phyloP scores from a whole-genome alignment of 2,113 vertebrate species.

The Equus przewalskii region DNA sequence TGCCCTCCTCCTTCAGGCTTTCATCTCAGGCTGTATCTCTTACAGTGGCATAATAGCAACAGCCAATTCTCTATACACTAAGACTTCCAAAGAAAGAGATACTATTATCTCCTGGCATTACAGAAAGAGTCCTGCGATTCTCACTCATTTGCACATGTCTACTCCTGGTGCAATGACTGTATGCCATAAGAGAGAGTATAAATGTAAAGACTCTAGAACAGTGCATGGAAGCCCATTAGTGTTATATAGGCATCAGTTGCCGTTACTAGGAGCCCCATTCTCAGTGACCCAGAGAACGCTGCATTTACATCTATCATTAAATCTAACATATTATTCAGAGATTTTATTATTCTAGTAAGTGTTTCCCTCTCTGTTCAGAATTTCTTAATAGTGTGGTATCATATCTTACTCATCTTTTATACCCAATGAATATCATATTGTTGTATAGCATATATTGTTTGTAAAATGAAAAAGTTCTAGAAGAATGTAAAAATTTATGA shows the following conservation, averaged over 20 bases:
- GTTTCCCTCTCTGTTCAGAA: neutral
- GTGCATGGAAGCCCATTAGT: too few relatives aligned
- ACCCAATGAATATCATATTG: neutral
- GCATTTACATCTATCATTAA: neutral
- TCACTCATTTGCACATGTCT: neutral
- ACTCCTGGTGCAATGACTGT: neutral
- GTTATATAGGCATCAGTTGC: neutral
- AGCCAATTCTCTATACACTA: neutral
- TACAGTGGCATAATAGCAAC: neutral
- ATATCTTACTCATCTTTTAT: neutral
- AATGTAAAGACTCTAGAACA: neutral
- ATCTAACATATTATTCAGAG: neutral
- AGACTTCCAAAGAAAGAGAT: neutral
- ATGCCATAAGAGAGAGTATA: neutral
- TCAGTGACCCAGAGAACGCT: neutral
- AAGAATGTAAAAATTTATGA: neutral
- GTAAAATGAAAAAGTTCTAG: neutral
- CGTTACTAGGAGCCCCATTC: neutral
- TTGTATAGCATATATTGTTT: neutral
- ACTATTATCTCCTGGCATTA: neutral
- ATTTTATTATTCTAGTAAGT: neutral
- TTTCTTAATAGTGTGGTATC: neutral
- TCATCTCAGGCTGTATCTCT: neutral
- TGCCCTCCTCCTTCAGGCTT: neutral
- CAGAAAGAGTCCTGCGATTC: neutral